Conservation (phyloP, 2,888 invertebrate genomes). For the Norana najaformis region DNA sequence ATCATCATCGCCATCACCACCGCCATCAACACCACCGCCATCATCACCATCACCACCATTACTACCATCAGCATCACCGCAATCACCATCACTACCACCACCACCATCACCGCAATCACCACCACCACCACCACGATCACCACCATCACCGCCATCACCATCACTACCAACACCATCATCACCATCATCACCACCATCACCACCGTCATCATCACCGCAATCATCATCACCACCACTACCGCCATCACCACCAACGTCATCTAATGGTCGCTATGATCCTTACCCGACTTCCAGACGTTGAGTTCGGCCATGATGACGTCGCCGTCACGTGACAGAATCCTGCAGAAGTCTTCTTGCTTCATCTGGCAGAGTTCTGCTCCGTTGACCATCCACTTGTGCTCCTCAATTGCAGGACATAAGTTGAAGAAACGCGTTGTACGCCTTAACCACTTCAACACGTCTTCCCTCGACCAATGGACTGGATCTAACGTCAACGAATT, state of each 20-base stretch:
- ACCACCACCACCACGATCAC: neutral
- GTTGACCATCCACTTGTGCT: neutral
- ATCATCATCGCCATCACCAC: no score
- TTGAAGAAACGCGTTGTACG: neutral
- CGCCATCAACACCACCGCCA: no score
- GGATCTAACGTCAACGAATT: neutral
- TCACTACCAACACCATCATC: neutral
- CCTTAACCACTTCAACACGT: constrained; percentile 1
- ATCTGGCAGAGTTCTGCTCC: neutral
- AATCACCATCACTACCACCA: no score
- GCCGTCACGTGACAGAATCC: neutral
- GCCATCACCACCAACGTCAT: neutral
- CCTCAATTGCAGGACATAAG: neutral
- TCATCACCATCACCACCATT: no score
- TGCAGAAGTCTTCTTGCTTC: neutral
- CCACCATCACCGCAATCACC: no score
- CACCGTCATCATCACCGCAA: no score
- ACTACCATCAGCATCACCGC: no score
- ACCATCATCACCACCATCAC: neutral
- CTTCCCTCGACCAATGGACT: neutral
- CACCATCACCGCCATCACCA: neutral
- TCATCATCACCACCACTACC: neutral
- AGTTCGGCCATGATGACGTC: constrained; percentile 70
- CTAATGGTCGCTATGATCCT: no score
- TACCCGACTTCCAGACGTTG: constrained; percentile 85